A percentile compares a stretch with the other conserved stretches of the same genome.
Conservation (phyloP, 2,113 vertebrate genomes). For the Equus quagga region DNA sequence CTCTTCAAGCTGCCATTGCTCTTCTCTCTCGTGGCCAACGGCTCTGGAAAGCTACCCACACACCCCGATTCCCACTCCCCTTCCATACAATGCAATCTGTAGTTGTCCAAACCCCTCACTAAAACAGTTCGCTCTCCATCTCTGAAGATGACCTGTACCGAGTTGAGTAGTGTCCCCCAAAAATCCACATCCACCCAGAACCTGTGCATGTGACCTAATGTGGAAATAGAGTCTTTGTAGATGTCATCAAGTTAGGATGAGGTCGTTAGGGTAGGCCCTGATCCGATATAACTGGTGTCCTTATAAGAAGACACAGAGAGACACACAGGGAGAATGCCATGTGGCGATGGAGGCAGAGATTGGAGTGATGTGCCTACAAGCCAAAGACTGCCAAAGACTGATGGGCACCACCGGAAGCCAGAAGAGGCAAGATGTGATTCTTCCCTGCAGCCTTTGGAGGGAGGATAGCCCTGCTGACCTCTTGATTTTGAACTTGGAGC, state of each 20-base stretch:
- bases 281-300: not conserved
- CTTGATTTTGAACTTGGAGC: not conserved
- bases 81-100: accelerated
- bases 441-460: not conserved
- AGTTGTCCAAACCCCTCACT: accelerated
- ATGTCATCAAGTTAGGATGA: not conserved
- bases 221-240: not conserved
- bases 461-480: not conserved
- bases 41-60: not conserved
- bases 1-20: not conserved
- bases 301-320: not conserved
- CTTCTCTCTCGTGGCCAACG: too few relatives aligned
- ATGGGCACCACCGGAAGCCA: not conserved
- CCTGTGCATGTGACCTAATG: not conserved
- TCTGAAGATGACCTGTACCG: not conserved
- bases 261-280: not conserved
- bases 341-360: not conserved
- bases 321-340: not conserved
- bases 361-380: not conserved
- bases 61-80: not conserved
- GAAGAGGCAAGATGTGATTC: too few relatives aligned
- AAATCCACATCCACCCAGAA: not conserved
- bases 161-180: not conserved
- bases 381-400: not conserved
- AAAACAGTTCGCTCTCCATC: not conserved